Conservation (phyloP, 2,113 vertebrate genomes). For the Cyphomyrus discorhynchus region DNA sequence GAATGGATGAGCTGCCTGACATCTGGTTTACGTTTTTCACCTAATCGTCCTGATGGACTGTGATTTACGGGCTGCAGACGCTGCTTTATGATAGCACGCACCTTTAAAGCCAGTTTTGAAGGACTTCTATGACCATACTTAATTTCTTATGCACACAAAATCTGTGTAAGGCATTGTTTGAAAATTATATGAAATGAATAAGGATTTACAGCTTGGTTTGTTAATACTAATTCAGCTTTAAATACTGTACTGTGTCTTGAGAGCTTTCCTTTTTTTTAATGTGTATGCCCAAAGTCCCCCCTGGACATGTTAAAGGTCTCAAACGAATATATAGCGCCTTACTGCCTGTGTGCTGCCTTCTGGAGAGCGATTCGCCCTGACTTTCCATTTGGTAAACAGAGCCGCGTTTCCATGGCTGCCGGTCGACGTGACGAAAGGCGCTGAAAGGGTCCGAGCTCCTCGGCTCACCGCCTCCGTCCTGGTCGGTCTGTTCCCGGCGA, state of each 20-base stretch:
- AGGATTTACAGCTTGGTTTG: neutral
- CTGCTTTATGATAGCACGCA: conserved; percentile 28
- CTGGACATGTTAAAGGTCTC: neutral
- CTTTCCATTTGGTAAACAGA: conserved; percentile 22
- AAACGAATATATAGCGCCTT: neutral
- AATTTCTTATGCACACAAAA: neutral
- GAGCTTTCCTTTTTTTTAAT: neutral
- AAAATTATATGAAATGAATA: neutral
- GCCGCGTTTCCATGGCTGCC: conserved; percentile 12
- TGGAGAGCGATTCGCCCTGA: neutral
- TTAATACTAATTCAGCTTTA: neutral
- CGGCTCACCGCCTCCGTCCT: neutral
- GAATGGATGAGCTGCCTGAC: conserved; percentile 25
- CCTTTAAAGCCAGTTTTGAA: neutral
- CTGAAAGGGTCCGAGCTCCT: neutral
- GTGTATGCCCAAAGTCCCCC: neutral
- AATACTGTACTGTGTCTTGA: neutral
- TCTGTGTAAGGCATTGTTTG: neutral
- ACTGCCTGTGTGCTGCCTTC: neutral
- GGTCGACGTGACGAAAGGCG: neutral
- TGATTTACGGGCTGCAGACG: conserved; percentile 20
- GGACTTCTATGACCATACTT: neutral
- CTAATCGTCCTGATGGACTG: conserved; percentile 36
- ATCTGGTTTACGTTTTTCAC: conserved; percentile 34
- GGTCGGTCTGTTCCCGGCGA: neutral